Evolutionary conservation across 2,113 vertebrate species (phyloP).

Genomic region (Podiceps cristatus): DNA sequence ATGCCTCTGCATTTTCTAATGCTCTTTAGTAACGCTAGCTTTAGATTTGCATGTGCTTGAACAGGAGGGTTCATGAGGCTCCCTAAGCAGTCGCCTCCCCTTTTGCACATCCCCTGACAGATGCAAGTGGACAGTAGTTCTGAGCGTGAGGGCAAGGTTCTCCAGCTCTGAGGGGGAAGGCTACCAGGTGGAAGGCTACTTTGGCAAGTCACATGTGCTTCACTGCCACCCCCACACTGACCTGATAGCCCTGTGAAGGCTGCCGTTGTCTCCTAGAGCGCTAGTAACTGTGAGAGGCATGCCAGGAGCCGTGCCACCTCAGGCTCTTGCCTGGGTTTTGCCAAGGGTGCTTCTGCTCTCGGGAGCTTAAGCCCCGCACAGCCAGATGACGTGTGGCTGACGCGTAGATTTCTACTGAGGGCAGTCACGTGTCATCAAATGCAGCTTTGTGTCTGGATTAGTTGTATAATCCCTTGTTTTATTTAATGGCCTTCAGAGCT

Average conservation of each 20-base stretch:
- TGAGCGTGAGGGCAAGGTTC: neutral
- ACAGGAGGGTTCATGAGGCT: neutral
- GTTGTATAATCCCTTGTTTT: neutral
- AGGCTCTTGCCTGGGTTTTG: no score
- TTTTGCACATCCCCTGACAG: neutral
- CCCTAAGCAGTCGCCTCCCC: neutral
- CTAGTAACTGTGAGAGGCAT: no score
- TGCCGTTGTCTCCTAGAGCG: rapidly evolving
- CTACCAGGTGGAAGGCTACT: neutral
- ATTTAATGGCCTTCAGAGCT: neutral
- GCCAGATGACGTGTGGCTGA: rapidly evolving
- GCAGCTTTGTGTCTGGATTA: neutral
- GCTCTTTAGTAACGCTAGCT: neutral
- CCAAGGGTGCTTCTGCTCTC: neutral
- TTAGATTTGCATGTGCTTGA: neutral
- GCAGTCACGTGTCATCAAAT: neutral
- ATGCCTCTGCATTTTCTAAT: neutral
- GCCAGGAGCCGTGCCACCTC: neutral
- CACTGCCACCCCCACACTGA: no score
- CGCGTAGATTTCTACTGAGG: rapidly evolving
- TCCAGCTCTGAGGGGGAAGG: neutral
- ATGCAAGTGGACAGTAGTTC: neutral
- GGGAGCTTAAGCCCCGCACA: rapidly evolving
- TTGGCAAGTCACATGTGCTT: rapidly evolving
- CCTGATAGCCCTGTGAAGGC: rapidly evolving